Base-by-base conservation (phyloP, 2,888 invertebrate species). In the Mimumesa dahlbomi region DNA sequence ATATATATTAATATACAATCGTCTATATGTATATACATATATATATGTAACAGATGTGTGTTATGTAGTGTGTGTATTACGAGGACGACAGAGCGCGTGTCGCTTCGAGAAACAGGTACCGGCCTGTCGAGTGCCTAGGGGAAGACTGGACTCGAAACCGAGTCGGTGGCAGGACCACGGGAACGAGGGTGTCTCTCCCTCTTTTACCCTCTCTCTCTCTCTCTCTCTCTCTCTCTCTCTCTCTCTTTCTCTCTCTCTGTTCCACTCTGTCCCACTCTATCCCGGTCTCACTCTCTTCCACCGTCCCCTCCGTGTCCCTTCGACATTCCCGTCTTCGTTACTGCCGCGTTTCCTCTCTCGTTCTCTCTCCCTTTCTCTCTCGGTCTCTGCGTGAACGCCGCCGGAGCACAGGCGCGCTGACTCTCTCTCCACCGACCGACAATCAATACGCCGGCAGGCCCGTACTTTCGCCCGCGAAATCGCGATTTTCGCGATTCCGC, bases 401-500 rank as follows among this genome's bases (percentile, higher is more conserved):
- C 65, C 43, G 67, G 74, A 66, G 78, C 76, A 72, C 59, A 75
- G 75, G 82, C 77, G 75, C 73, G 64, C 65, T 58, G 73, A 58
- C 65, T 65, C 64, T 61, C 54, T 61, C 54, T 22, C 77, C 57
- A 49, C 65, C 81, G 56, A 80, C 65, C 79, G 84, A 85, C 86
- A 89, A 89, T 89, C 89, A 88, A 89, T 89, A 89, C 85, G 74
- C 82, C 84, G 81, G 82, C 85, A 85, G 81, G 84, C 76, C 83
- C 84, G 83, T 85, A 80, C 79, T 82, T 84, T 83, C 82, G 81
- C 78, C 84, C 85, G 85, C 83, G 82, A 86, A 86, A 85, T 85
- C 84, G 84, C 80, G 75, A 85, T 85, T 85, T 83, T 82, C 79
- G 43, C 70, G 21, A 59, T 70, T 58, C 73, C 77, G 56, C 65